phyloP scores from a whole-genome alignment of 2,113 vertebrate species.

The Suricata suricatta region DNA sequence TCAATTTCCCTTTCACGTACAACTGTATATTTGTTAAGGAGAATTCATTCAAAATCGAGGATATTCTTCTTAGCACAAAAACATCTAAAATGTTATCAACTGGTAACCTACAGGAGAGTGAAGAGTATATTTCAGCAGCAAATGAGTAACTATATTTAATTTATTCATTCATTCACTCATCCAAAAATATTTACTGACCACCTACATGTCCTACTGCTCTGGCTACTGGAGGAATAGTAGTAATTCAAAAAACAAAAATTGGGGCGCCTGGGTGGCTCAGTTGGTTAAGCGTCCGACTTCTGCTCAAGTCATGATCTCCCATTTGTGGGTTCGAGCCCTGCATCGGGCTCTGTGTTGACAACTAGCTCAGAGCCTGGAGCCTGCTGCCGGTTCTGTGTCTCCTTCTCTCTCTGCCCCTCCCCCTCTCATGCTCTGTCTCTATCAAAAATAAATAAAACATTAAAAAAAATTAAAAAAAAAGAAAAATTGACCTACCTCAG shows the following conservation, averaged over 20 bases:
- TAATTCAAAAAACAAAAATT: not conserved
- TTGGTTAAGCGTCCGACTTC: no score
- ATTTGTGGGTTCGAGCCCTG: no score
- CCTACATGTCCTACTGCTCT: not conserved
- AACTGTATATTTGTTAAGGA: not conserved
- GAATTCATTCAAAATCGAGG: slow-evolving; percentile 42
- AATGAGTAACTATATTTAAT: not conserved
- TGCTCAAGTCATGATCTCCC: no score
- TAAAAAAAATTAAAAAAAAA: no score
- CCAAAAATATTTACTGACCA: not conserved
- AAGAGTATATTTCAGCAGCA: not conserved
- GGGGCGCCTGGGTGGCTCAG: no score
- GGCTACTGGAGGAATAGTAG: not conserved
- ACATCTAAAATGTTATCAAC: not conserved
- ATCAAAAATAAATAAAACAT: no score
- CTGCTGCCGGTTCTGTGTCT: no score
- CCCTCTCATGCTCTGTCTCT: no score
- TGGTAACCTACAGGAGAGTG: not conserved
- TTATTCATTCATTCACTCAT: not conserved
- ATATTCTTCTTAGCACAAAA: slow-evolving; percentile 1
- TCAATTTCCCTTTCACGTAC: not conserved
- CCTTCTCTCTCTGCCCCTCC: no score
- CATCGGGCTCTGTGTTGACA: no score
- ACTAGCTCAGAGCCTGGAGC: no score
- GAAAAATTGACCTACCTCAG: not conserved